Conservation (phyloP, 2,888 invertebrate species). For the Ametastegia equiseti region DNA sequence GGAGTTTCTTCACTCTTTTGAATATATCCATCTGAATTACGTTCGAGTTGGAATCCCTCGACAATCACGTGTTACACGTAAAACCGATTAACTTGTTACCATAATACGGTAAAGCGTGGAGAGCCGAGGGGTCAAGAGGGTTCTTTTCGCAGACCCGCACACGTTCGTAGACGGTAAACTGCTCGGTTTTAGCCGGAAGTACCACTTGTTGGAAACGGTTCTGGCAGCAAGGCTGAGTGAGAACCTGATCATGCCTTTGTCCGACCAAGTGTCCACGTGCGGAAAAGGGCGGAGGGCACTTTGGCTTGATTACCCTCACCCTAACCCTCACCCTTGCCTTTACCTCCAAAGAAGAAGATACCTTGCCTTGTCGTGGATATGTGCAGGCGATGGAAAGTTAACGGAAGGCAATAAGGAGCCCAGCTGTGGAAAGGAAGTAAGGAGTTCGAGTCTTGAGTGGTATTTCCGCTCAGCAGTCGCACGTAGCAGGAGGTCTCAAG, state of each 20-base stretch:
- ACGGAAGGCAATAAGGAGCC: constrained; percentile 12
- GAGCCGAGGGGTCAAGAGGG: background rate
- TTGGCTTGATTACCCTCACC: constrained; percentile 7
- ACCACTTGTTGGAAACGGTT: constrained; percentile 37
- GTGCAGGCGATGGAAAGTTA: background rate
- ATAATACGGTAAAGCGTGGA: background rate
- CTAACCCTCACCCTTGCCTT: too few species aligned
- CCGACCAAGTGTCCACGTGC: constrained; percentile 33
- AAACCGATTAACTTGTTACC: too few species aligned
- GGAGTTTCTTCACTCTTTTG: background rate
- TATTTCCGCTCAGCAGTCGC: background rate
- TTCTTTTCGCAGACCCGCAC: background rate
- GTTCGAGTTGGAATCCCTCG: background rate
- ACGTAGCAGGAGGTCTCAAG: constrained; percentile 27
- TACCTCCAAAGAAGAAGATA: background rate
- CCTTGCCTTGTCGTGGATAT: background rate
- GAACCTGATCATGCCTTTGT: constrained; percentile 37
- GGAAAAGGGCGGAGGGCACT: constrained; percentile 6
- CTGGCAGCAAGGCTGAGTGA: constrained; percentile 18
- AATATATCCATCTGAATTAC: background rate
- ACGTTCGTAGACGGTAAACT: constrained; percentile 20
- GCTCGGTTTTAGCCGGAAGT: constrained; percentile 20
- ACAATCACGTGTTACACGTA: background rate
- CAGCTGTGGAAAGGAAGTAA: constrained; percentile 16
- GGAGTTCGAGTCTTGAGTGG: background rate